Evolutionary conservation across 2,113 vertebrate species (phyloP).

Genomic region (Sisor rabdophorus): DNA sequence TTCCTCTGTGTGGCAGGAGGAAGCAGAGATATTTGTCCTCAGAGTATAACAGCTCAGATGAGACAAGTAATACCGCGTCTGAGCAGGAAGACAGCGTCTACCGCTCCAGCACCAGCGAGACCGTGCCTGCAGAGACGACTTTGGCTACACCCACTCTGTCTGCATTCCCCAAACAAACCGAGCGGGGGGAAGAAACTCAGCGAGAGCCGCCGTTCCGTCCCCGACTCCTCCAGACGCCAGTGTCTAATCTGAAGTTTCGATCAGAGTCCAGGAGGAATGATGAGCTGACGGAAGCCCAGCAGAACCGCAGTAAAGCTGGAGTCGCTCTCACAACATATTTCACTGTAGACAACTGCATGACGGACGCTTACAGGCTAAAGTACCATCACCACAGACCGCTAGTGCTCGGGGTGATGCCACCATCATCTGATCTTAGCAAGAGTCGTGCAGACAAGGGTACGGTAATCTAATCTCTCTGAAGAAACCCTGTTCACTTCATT

Average conservation of each 20-base stretch:
- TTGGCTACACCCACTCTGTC: constrained; percentile 66
- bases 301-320: constrained; percentile 57
- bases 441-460: constrained; percentile 58
- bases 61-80: constrained; percentile 63
- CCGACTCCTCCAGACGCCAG: constrained; percentile 63
- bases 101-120: constrained; percentile 65
- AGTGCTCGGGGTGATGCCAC: constrained; percentile 68
- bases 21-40: constrained; percentile 66
- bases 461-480: not conserved
- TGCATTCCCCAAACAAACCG: constrained; percentile 74
- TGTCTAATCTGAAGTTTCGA: constrained; percentile 63
- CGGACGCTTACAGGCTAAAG: constrained; percentile 92
- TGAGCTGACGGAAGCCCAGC: constrained; percentile 59
- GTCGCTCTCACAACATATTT: constrained; percentile 91
- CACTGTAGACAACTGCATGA: constrained; percentile 96
- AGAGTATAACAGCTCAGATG: constrained; percentile 76
- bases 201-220: constrained; percentile 59
- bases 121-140: constrained; percentile 52
- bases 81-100: constrained; percentile 71
- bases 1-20: constrained; percentile 54
- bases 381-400: constrained; percentile 92
- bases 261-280: constrained; percentile 67
- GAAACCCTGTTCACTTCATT: not conserved
- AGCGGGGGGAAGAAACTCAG: constrained; percentile 56
- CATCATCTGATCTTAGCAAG: constrained; percentile 53